These are phyloP conservation scores for Drosophila testacea DNA, from an alignment of 2,888 invertebrate genomes.

Conservation along the genomic window DNA sequence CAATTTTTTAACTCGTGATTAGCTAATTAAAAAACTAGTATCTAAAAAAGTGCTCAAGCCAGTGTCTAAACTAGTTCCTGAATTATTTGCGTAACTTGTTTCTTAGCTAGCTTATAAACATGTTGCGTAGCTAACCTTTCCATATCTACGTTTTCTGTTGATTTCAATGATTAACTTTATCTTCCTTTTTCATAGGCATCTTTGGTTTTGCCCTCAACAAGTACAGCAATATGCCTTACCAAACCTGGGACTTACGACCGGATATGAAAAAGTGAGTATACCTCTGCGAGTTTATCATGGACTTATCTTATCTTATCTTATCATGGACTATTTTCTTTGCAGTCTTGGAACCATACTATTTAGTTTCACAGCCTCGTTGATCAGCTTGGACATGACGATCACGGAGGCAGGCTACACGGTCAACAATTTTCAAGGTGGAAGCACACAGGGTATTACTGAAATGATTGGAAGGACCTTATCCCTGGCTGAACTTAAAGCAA, in stretches of 20 bases:
- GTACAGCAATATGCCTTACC: conserved; percentile 93
- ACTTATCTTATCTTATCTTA: too few species aligned
- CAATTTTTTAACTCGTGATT: too few species aligned
- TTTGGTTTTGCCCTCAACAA: conserved; percentile 91
- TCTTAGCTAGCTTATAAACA: too few species aligned
- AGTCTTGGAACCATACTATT: conserved; percentile 84
- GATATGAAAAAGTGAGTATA: conserved; percentile 85
- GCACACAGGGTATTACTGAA: conserved; percentile 81
- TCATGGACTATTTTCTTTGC: conserved; percentile 6
- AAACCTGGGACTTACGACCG: conserved; percentile 93
- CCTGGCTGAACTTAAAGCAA: conserved; percentile 80
- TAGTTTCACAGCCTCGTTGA: conserved; percentile 86
- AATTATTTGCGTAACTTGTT: not conserved
- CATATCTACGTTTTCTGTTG: not conserved
- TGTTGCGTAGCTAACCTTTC: not conserved
- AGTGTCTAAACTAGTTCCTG: too few species aligned
- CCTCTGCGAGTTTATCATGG: not conserved
- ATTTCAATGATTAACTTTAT: not conserved
- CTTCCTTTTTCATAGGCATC: conserved; percentile 85
- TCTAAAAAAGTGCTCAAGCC: too few species aligned
- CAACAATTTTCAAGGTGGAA: conserved; percentile 84
- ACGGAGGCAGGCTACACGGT: conserved; percentile 84
- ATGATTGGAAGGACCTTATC: conserved; percentile 82
- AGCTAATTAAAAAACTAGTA: too few species aligned
- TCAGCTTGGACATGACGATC: conserved; percentile 87